Conservation (phyloP, 1,140 invertebrate species). For the Octopus sinensis region DNA sequence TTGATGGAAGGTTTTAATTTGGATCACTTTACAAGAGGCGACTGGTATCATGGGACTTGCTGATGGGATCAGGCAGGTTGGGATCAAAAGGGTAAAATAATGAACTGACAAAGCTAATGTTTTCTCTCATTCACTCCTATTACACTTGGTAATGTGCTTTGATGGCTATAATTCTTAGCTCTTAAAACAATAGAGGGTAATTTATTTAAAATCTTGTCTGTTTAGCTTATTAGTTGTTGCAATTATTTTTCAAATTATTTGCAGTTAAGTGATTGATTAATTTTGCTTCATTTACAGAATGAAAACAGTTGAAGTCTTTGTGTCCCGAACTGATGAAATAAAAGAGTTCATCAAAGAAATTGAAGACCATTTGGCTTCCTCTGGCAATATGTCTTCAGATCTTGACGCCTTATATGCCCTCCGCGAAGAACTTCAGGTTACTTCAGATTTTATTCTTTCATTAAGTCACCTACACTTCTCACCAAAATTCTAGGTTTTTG, state of each 20-base stretch:
- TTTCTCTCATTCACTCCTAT: too few species aligned
- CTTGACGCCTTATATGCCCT: slow-evolving; percentile 69
- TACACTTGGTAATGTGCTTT: too few species aligned
- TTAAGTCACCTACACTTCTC: too few species aligned
- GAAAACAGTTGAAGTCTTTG: slow-evolving; percentile 85
- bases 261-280: neutral
- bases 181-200: neutral
- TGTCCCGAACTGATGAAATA: slow-evolving; percentile 85
- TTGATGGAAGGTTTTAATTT: too few species aligned
- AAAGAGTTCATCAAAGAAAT: slow-evolving; percentile 83
- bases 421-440: slow-evolving; percentile 45
- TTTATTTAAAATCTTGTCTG: slow-evolving; percentile 9
- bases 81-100: too few species aligned
- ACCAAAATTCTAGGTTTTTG: too few species aligned
- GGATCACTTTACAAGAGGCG: too few species aligned
- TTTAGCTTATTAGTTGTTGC: slow-evolving; percentile 2
- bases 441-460: neutral
- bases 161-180: too few species aligned
- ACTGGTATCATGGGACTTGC: too few species aligned
- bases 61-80: too few species aligned
- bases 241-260: slow-evolving; percentile 14
- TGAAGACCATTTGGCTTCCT: slow-evolving; percentile 83
- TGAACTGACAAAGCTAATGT: too few species aligned
- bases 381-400: slow-evolving; percentile 78
- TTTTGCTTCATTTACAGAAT: slow-evolving; percentile 58